These are phyloP conservation scores for Taenaris catops DNA, from an alignment of 2,888 invertebrate genomes.

Conservation along the genomic window DNA sequence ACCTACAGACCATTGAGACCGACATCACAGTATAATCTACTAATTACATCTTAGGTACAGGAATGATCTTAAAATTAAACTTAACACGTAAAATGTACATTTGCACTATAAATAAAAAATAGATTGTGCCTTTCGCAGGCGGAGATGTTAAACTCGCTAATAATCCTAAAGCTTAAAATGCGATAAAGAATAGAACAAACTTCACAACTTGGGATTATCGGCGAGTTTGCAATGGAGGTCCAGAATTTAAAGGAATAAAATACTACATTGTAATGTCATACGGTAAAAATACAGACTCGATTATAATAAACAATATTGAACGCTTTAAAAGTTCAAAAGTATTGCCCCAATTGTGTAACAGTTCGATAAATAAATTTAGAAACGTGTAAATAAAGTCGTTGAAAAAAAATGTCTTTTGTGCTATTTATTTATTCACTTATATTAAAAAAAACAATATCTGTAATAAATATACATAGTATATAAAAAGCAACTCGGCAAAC, in stretches of 20 bases:
- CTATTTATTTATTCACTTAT: conserved; percentile 57
- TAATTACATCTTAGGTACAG: conserved; percentile 74
- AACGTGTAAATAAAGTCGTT: conserved; percentile 55
- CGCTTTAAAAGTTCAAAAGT: conserved; percentile 34
- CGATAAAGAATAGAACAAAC: not conserved
- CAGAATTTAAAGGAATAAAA: conserved; percentile 28
- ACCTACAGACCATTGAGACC: conserved; percentile 75
- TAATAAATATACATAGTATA: conserved; percentile 62
- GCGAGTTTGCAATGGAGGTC: conserved; percentile 27
- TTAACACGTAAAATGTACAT: conserved; percentile 58
- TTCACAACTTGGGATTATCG: conserved; percentile 15
- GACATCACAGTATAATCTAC: conserved; percentile 76
- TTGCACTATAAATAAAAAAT: conserved; percentile 60
- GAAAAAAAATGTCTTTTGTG: conserved; percentile 70
- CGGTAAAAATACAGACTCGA: conserved; percentile 22
- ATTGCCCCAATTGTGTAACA: conserved; percentile 45
- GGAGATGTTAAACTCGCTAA: conserved; percentile 41
- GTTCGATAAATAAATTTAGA: conserved; percentile 53
- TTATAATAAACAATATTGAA: conserved; percentile 23
- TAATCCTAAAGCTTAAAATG: conserved; percentile 23
- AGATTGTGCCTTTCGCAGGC: conserved; percentile 52
- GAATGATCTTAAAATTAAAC: conserved; percentile 68
- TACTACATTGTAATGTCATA: conserved; percentile 24
- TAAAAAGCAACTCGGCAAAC: conserved; percentile 43
- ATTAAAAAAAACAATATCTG: conserved; percentile 51